These are phyloP conservation scores for Triplophysa dalaica DNA, from an alignment of 2,113 vertebrate species.

Conservation along the genomic window DNA sequence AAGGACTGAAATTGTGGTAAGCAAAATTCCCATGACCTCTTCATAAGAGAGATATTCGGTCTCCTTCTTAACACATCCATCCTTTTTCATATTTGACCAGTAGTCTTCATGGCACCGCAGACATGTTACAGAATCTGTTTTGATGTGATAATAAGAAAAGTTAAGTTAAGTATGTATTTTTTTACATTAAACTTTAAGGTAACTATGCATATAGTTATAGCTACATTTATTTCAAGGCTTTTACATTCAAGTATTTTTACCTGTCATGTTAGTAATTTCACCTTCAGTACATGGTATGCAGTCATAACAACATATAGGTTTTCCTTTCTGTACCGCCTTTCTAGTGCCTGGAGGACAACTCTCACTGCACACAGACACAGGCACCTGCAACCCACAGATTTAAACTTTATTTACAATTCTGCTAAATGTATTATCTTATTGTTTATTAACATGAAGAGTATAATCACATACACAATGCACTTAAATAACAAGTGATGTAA, in stretches of 20 bases:
- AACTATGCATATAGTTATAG: no score
- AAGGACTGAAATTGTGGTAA: slow-evolving; percentile 60
- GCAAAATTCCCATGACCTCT: slow-evolving; percentile 67
- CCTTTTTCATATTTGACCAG: slow-evolving; percentile 67
- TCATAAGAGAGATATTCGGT: slow-evolving; percentile 66
- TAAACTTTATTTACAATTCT: not conserved
- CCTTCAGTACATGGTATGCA: slow-evolving; percentile 71
- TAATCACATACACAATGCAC: no score
- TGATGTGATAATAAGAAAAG: no score
- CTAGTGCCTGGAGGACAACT: slow-evolving; percentile 67
- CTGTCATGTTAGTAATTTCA: slow-evolving; percentile 69
- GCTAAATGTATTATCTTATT: no score
- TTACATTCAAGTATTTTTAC: slow-evolving; percentile 20
- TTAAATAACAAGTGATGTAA: no score
- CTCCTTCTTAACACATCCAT: slow-evolving; percentile 64
- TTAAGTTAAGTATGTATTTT: no score
- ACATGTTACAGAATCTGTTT: slow-evolving; percentile 67
- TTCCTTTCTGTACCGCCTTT: slow-evolving; percentile 72
- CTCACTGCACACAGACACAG: slow-evolving; percentile 69
- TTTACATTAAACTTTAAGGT: no score
- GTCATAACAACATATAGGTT: slow-evolving; percentile 72
- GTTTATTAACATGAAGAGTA: no score
- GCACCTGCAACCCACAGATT: slow-evolving; percentile 56
- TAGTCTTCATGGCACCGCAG: slow-evolving; percentile 62
- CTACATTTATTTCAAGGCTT: no score